Conservation (phyloP, 1,140 invertebrate species). For the Drosophila ercepeae region DNA sequence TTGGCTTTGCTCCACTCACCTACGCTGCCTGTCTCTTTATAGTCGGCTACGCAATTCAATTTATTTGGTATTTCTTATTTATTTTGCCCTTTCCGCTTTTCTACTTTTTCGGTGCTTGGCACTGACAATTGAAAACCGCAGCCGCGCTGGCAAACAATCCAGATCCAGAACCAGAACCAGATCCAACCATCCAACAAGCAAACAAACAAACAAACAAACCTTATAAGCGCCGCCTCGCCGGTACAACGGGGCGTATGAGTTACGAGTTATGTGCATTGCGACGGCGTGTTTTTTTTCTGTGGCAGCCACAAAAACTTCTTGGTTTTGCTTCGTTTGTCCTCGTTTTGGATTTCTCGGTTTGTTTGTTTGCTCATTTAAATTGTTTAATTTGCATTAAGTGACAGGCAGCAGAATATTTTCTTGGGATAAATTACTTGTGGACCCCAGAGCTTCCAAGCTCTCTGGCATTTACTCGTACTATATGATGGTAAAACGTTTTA, state of each 20-base stretch:
- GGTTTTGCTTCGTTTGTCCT: slow-evolving; percentile 37
- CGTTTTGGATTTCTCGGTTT: slow-evolving; percentile 46
- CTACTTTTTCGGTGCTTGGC: slow-evolving; percentile 36
- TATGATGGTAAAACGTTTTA: slow-evolving; percentile 21
- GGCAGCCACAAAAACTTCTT: slow-evolving; percentile 23
- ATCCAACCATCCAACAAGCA: slow-evolving; percentile 23
- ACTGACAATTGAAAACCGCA: slow-evolving; percentile 70
- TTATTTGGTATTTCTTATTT: slow-evolving; percentile 73
- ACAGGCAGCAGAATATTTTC: slow-evolving; percentile 43
- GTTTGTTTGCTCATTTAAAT: slow-evolving; percentile 74
- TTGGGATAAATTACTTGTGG: slow-evolving; percentile 12
- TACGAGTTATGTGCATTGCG: slow-evolving; percentile 74
- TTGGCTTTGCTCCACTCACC: slow-evolving; percentile 59
- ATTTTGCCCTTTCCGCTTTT: slow-evolving; percentile 51
- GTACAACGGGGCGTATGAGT: slow-evolving; percentile 67
- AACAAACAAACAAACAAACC: slow-evolving; percentile 40
- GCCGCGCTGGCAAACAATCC: slow-evolving; percentile 9
- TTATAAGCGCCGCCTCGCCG: slow-evolving; percentile 37
- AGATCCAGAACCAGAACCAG: slow-evolving; percentile 7
- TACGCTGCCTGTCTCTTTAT: slow-evolving; percentile 65
- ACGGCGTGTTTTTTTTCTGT: slow-evolving; percentile 20
- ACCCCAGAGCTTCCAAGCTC: slow-evolving; percentile 11
- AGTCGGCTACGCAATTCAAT: slow-evolving; percentile 69
- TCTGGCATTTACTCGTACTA: no score
- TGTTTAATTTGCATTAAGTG: slow-evolving; percentile 78